phyloP scores from a whole-genome alignment of 2,113 vertebrate species.

The Lasiurus cinereus region DNA sequence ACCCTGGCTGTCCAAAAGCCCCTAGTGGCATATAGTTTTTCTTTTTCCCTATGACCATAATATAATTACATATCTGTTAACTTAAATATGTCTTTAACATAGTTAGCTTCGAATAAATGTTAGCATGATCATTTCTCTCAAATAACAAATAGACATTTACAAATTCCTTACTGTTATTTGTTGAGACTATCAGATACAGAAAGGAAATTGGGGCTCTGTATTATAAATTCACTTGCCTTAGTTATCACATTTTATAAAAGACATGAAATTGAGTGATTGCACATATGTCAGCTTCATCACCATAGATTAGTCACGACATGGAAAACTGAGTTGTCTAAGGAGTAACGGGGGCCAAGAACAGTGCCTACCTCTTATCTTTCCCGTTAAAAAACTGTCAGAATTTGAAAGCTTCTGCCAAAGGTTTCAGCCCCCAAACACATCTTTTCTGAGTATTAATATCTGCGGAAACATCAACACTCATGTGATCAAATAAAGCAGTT shows the following conservation, averaged over 20 bases:
- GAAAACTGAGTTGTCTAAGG: slow-evolving; percentile 17
- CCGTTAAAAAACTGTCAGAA: slow-evolving; percentile 50
- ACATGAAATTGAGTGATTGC: slow-evolving; percentile 54
- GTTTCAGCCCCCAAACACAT: slow-evolving; percentile 31
- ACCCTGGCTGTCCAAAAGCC: background rate
- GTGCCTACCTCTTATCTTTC: slow-evolving; percentile 28
- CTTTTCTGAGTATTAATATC: background rate
- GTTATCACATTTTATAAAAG: slow-evolving; percentile 56
- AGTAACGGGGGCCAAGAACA: slow-evolving; percentile 7
- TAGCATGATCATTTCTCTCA: slow-evolving; percentile 57
- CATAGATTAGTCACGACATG: too few relatives aligned
- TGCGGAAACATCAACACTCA: background rate
- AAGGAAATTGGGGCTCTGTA: slow-evolving; percentile 10
- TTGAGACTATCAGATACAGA: slow-evolving; percentile 52
- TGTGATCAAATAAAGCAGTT: slow-evolving; percentile 14
- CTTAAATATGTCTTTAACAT: slow-evolving; percentile 52
- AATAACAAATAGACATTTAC: slow-evolving; percentile 22
- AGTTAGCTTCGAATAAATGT: slow-evolving; percentile 51
- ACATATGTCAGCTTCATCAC: background rate
- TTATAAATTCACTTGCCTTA: slow-evolving; percentile 35
- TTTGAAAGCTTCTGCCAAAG: slow-evolving; percentile 33
- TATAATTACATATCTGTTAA: slow-evolving; percentile 39
- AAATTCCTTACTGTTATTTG: slow-evolving; percentile 54
- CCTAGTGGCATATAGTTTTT: background rate
- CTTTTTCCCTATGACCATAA: background rate